These are phyloP conservation scores for Agrochola lychnidis DNA, from an alignment of 2,888 invertebrate species.

Conservation along the genomic window DNA sequence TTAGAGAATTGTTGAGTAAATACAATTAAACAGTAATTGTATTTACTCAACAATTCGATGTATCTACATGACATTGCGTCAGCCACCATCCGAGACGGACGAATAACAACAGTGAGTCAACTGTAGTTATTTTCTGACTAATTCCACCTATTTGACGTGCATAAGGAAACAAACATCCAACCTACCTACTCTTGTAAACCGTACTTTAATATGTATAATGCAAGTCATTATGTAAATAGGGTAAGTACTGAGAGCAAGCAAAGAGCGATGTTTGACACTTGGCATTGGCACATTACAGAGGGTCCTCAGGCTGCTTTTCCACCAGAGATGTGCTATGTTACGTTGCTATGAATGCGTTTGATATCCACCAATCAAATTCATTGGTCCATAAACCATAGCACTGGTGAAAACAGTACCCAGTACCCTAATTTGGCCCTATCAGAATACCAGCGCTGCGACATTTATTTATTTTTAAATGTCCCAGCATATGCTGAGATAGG, in stretches of 20 bases:
- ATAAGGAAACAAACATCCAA: constrained; percentile 56
- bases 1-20: constrained; percentile 34
- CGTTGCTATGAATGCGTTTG: too few species aligned
- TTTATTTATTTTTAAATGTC: too few species aligned
- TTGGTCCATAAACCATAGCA: too few species aligned
- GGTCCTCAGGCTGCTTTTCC: constrained; percentile 7
- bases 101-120: constrained; percentile 57
- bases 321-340: too few species aligned
- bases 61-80: constrained; percentile 40
- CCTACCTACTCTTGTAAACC: background rate
- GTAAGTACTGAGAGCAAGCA: constrained; percentile 42
- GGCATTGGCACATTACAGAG: constrained; percentile 43
- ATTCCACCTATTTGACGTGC: constrained; percentile 27
- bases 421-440: too few species aligned
- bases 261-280: constrained; percentile 45
- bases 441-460: too few species aligned
- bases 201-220: constrained; percentile 27
- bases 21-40: constrained; percentile 12
- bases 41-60: background rate
- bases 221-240: constrained; percentile 60
- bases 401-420: too few species aligned
- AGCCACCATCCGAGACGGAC: constrained; percentile 41
- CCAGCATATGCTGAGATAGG: too few species aligned
- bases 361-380: too few species aligned
- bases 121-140: constrained; percentile 50